Percentiles rank a stretch among this genome's conserved stretches.
phyloP scores from a whole-genome alignment of 2,888 invertebrate species.

The Stenichneumon culpator region DNA sequence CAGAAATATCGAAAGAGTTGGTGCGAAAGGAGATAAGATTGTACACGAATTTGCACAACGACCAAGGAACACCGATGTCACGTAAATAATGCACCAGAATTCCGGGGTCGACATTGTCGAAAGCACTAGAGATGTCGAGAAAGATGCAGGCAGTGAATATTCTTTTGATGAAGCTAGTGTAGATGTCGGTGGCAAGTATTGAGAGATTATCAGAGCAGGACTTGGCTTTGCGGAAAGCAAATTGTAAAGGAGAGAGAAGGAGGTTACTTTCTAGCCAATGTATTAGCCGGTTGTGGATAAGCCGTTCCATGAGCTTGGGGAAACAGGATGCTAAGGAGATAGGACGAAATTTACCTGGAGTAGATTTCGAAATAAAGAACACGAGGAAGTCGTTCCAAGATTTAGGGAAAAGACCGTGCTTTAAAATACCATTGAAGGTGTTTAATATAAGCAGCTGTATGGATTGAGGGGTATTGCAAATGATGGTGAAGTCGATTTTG shows the following conservation, averaged over 20 bases:
- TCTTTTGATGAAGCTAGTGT: neutral
- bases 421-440: neutral
- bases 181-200: conserved; percentile 29
- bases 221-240: conserved; percentile 28
- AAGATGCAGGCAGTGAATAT: conserved; percentile 6
- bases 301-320: conserved; percentile 48
- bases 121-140: conserved; percentile 54
- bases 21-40: conserved; percentile 22
- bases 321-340: conserved; percentile 49
- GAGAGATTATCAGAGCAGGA: conserved; percentile 45
- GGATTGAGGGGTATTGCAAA: neutral
- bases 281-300: conserved; percentile 19
- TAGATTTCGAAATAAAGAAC: conserved; percentile 43
- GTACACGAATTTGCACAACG: conserved; percentile 27
- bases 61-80: neutral
- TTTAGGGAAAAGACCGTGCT: neutral
- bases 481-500: conserved; percentile 21
- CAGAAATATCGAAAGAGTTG: conserved; percentile 37
- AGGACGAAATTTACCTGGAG: conserved; percentile 22
- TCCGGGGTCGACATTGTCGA: conserved; percentile 34
- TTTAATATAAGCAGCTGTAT: neutral
- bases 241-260: conserved; percentile 26
- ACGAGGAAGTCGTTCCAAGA: conserved; percentile 1
- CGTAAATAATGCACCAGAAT: neutral
- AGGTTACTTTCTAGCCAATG: conserved; percentile 33